Evolutionary conservation across 2,888 invertebrate species (phyloP), one percentile per base, ranked within the genome.

Genomic region (Tachina grossa): DNA sequence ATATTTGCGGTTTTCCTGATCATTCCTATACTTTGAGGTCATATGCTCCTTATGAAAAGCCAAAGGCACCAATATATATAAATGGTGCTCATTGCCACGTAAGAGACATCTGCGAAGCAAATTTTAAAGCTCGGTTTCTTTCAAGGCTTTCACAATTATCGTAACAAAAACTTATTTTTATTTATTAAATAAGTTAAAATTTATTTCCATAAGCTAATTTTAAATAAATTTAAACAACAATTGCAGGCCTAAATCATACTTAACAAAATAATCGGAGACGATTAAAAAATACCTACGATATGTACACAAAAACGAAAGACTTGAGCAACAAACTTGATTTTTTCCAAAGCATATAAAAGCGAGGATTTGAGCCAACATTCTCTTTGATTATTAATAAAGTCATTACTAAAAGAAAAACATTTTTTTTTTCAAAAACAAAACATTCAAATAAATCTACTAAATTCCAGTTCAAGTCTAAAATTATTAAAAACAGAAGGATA

Each of bases 301-400:
- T 49, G 14, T 11, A 4, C 1, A 9, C 9, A 55, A 65, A n/a
- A 71, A 63, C 63, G 16, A 71, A 63, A 71, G 19, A 71, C 63
- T 71, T 63, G 41, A 55, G 39, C 16, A 5, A 47, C 71, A 71
- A 71, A 71, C 71, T 79, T 79, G 66, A 74, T 49, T 51, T 66
- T 76, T 14, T 10, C 19, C 19, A 8, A 51, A 13, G 19, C 9
- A 11, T 9, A 11, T 9, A 11, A 43, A 22, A 22, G 14, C 49
- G 5, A 59, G n/a, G 10, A 39, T n/a, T 41, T 9, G 5, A 13
- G 66, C 41, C 9, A 39, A 59, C 59, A 72, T 47, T 31, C 55
- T 13, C 55, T 69, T 69, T 43, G n/a, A 11, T 16, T 10, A 39
- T 39, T 61, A 49, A 72, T 72, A 49, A 57, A 57, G 57, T 11